A percentile compares a stretch with the other conserved stretches of the same genome.
Evolutionary conservation across 2,113 vertebrate species (phyloP).

Genomic region (Mastomys natalensis): DNA sequence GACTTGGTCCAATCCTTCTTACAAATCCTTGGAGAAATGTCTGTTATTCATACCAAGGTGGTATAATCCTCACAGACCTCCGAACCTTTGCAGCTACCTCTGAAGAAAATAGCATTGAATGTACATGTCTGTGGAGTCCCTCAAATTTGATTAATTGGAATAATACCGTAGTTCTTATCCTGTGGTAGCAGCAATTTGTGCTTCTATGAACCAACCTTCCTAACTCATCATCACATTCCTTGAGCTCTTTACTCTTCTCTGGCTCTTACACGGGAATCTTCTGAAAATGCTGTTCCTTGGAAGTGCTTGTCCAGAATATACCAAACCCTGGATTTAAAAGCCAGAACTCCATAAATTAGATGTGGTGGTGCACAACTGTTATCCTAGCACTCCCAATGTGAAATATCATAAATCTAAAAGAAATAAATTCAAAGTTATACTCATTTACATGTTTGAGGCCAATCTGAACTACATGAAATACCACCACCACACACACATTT

Average conservation of each 20-base stretch:
- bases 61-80: not conserved
- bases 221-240: not conserved
- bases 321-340: not conserved
- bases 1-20: not conserved
- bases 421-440: not conserved
- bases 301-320: not conserved
- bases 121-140: not conserved
- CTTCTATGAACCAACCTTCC: not conserved
- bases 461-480: not conserved
- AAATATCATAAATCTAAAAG: not conserved
- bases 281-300: constrained; percentile 48
- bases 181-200: not conserved
- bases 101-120: not conserved
- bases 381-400: not conserved
- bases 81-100: not conserved
- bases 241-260: constrained; percentile 16
- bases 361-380: not conserved
- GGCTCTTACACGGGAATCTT: constrained; percentile 58
- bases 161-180: not conserved
- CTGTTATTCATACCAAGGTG: not conserved
- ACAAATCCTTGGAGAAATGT: not conserved
- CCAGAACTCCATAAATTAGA: too few species aligned
- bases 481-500: not conserved
- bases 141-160: constrained; percentile 60
- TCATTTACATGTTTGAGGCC: not conserved